Evolutionary conservation across 2,888 invertebrate genomes (phyloP).

Genomic region (Nomada flava): DNA sequence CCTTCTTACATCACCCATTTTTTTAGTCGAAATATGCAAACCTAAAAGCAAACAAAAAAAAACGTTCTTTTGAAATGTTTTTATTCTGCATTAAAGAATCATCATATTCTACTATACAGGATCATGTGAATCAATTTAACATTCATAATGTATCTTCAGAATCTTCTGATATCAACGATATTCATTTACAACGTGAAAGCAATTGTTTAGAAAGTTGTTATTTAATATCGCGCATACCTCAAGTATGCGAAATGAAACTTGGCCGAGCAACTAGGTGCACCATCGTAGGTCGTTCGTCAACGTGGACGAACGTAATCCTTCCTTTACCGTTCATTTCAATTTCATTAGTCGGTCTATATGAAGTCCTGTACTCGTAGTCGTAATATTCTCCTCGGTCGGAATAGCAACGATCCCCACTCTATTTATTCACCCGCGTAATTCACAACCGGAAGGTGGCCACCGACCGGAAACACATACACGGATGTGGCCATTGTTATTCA

Average conservation of each 20-base stretch:
- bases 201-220: constrained; percentile 40
- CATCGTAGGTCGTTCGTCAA: constrained; percentile 46
- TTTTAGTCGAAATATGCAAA: too few relatives aligned
- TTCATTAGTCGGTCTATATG: constrained; percentile 80
- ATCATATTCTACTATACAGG: too few relatives aligned
- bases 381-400: constrained; percentile 68
- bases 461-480: constrained; percentile 82
- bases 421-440: constrained; percentile 83
- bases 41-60: too few relatives aligned
- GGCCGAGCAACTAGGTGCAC: neutral
- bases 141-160: too few relatives aligned
- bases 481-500: constrained; percentile 81
- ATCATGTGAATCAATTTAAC: too few relatives aligned
- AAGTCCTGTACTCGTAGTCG: constrained; percentile 57
- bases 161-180: too few relatives aligned
- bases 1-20: too few relatives aligned
- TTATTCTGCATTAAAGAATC: too few relatives aligned
- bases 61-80: too few relatives aligned
- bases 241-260: neutral
- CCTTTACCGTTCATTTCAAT: constrained; percentile 81
- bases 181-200: neutral
- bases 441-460: constrained; percentile 83
- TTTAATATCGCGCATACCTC: constrained; percentile 32
- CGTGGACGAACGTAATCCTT: constrained; percentile 75
- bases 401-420: constrained; percentile 70